These are phyloP conservation scores for Alosa sapidissima DNA, from an alignment of 2,797 vertebrate genomes.

Conservation along the genomic window DNA sequence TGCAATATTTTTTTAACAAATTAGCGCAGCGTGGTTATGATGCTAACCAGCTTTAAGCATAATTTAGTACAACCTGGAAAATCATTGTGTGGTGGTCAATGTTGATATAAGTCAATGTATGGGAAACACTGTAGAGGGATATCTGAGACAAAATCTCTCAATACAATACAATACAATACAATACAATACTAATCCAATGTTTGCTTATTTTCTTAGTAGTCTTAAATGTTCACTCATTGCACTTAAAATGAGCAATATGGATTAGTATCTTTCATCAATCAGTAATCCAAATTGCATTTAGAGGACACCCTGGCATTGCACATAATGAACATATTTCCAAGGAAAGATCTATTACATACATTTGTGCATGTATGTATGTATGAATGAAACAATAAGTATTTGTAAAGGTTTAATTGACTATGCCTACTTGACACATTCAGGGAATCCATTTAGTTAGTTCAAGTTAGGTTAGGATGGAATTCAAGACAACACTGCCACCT, in stretches of 20 bases:
- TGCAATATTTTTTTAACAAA: too few relatives aligned
- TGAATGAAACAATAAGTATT: neutral
- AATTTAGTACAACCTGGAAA: too few relatives aligned
- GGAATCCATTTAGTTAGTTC: too few relatives aligned
- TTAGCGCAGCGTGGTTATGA: too few relatives aligned
- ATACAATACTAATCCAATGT: neutral
- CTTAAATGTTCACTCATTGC: neutral
- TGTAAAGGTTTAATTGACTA: neutral
- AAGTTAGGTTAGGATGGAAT: neutral
- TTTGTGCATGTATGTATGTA: neutral
- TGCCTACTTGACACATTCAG: too few relatives aligned
- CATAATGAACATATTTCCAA: neutral
- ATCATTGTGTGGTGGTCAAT: too few relatives aligned
- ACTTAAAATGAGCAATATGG: neutral
- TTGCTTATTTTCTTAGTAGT: neutral
- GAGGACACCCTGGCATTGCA: neutral
- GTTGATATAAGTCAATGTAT: too few relatives aligned
- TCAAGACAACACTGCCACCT: neutral
- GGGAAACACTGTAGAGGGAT: neutral
- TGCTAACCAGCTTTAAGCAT: too few relatives aligned
- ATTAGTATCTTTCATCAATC: neutral
- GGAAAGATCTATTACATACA: neutral
- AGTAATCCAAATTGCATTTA: neutral
- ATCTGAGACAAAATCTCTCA: neutral
- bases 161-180: too few relatives aligned